Evolutionary conservation across 2,888 invertebrate genomes (phyloP).

Genomic region (Cenopis cana): DNA sequence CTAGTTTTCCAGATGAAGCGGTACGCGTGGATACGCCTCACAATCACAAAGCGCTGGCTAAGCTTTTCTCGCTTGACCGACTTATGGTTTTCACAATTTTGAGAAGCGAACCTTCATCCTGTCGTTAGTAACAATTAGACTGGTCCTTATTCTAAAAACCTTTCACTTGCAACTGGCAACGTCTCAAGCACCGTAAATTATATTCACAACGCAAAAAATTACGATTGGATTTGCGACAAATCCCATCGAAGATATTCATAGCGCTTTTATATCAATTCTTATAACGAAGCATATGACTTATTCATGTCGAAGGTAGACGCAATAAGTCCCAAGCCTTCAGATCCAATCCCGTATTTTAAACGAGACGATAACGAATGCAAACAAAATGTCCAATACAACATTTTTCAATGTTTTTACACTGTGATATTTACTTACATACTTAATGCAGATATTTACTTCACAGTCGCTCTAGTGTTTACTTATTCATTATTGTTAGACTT

Average conservation of each 20-base stretch:
- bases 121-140: conserved; percentile 33
- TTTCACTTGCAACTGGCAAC: conserved; percentile 18
- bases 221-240: conserved; percentile 45
- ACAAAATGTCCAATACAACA: conserved; percentile 26
- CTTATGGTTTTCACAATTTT: conserved; percentile 28
- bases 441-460: background rate
- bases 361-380: conserved; percentile 69
- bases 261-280: conserved; percentile 74
- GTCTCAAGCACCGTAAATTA: conserved; percentile 1
- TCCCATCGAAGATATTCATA: conserved; percentile 55
- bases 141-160: conserved; percentile 1
- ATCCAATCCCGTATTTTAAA: conserved; percentile 72
- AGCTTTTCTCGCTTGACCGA: conserved; percentile 27
- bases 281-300: conserved; percentile 81
- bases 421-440: conserved; percentile 17
- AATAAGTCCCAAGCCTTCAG: conserved; percentile 73
- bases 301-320: conserved; percentile 76
- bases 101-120: conserved; percentile 19
- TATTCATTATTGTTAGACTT: too few relatives aligned
- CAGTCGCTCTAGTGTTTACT: background rate
- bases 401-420: conserved; percentile 18
- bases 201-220: conserved; percentile 33
- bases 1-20: background rate
- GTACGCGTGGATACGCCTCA: too few relatives aligned
- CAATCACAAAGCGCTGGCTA: conserved; percentile 11